A percentile compares a stretch with the other conserved stretches of the same genome.
These are phyloP conservation scores for Neomorphus geoffroyi DNA, from an alignment of 2,797 vertebrate genomes.

Conservation along the genomic window DNA sequence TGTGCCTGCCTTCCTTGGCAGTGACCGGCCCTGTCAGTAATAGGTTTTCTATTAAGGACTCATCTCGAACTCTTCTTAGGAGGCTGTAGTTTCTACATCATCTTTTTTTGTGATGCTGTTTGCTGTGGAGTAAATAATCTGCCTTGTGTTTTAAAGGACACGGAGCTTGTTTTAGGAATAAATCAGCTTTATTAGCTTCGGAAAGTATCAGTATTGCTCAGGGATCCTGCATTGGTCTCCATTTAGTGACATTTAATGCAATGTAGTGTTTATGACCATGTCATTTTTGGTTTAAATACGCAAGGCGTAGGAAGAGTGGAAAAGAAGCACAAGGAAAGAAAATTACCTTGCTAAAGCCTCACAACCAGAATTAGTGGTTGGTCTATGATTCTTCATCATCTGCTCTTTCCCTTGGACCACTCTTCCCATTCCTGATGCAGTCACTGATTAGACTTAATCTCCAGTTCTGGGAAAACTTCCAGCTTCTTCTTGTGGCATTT, in stretches of 20 bases:
- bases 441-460: not conserved
- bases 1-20: not conserved
- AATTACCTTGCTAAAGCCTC: not conserved
- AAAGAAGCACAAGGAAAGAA: not conserved
- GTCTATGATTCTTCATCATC: not conserved
- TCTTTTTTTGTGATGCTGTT: not conserved
- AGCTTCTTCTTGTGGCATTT: not conserved
- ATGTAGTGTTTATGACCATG: not conserved
- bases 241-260: not conserved
- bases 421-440: not conserved
- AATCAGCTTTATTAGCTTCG: not conserved
- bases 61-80: not conserved
- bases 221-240: not conserved
- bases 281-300: not conserved
- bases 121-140: not conserved
- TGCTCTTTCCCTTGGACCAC: not conserved
- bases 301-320: not conserved
- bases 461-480: not conserved
- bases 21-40: not conserved
- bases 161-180: not conserved
- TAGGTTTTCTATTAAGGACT: not conserved
- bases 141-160: not conserved
- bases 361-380: not conserved
- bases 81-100: not conserved
- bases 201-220: not conserved